Evolutionary conservation across 2,113 vertebrate species (phyloP).

Genomic region (Entelurus aequoreus): DNA sequence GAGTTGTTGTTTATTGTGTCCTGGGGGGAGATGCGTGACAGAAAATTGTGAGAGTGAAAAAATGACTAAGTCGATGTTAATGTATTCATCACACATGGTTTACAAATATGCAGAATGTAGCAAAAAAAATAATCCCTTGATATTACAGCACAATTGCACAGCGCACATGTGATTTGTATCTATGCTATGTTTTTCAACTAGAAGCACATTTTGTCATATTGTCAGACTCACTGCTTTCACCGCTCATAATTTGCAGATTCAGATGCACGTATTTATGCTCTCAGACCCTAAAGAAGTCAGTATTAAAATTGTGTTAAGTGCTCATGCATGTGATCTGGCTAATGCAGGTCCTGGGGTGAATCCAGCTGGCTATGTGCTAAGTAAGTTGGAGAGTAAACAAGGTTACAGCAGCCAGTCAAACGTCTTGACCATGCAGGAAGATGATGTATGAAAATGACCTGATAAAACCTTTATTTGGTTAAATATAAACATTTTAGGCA

Average conservation of each 20-base stretch:
- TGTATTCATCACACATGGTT: no score
- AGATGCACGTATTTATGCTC: background rate
- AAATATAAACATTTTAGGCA: background rate
- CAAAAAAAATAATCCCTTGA: no score
- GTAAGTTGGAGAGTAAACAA: background rate
- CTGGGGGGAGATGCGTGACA: conserved; percentile 54
- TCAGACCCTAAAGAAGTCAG: background rate
- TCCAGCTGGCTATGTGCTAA: background rate
- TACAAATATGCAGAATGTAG: no score
- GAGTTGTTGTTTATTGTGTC: conserved; percentile 99
- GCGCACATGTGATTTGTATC: no score
- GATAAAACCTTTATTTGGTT: background rate
- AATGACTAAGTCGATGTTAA: no score
- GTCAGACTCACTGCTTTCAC: no score
- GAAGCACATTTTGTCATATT: no score
- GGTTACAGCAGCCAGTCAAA: conserved; percentile 3
- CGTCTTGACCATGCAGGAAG: background rate
- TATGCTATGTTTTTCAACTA: no score
- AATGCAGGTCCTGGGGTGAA: conserved; percentile 1
- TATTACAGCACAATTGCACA: no score
- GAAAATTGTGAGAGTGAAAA: no score
- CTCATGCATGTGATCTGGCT: background rate
- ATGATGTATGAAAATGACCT: background rate
- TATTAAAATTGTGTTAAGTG: background rate
- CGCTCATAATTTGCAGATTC: no score